phyloP scores from a whole-genome alignment of 1,140 invertebrate genomes.

The Andricus grossulariae region DNA sequence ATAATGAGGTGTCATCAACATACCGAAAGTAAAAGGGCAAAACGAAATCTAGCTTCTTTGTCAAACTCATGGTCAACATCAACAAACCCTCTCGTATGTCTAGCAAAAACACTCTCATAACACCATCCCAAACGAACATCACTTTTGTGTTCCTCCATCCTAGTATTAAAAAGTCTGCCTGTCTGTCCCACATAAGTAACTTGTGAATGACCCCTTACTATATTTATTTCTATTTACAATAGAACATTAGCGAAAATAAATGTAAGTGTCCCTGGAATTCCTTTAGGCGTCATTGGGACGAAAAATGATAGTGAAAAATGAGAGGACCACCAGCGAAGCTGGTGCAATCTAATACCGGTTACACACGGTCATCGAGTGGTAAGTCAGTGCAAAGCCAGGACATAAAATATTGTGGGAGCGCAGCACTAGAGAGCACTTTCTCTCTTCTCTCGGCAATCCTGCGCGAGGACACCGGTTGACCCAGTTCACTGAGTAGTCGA shows the following conservation, averaged over 20 bases:
- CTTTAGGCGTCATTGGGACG: not conserved
- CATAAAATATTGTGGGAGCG: conserved; percentile 69
- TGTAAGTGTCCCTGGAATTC: conserved; percentile 5
- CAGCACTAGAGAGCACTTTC: conserved; percentile 63
- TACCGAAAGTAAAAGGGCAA: no score
- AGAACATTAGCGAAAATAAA: not conserved
- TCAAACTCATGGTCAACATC: no score
- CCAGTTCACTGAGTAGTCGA: conserved; percentile 53
- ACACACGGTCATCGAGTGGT: conserved; percentile 53
- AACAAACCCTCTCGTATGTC: no score
- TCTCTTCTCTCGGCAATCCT: conserved; percentile 59
- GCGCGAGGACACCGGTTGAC: conserved; percentile 64
- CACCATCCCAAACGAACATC: no score
- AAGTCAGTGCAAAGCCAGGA: conserved; percentile 47
- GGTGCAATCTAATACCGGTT: conserved; percentile 28
- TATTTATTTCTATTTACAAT: not conserved
- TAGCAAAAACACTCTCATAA: no score
- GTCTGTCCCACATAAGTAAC: no score
- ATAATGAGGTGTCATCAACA: no score
- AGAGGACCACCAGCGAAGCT: conserved; percentile 23
- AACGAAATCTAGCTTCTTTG: no score
- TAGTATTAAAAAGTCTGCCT: no score
- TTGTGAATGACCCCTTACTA: not conserved
- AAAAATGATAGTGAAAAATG: conserved; percentile 8
- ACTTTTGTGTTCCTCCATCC: no score